phyloP scores from a whole-genome alignment of 2,113 vertebrate species.

The Brachionichthys hirsutus region DNA sequence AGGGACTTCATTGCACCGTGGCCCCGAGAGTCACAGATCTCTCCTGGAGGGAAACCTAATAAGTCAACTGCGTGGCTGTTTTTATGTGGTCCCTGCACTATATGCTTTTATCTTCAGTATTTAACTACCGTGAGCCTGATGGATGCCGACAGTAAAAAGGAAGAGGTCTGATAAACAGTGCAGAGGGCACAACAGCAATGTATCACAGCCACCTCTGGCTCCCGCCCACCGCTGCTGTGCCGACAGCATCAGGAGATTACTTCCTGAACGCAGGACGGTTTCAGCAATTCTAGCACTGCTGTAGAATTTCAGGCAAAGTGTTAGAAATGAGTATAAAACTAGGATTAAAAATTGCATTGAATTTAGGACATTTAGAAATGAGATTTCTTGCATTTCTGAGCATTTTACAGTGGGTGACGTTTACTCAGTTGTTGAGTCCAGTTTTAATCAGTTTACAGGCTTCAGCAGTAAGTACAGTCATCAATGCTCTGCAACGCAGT shows the following conservation, averaged over 20 bases:
- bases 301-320: neutral
- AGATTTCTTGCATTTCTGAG: too few species aligned
- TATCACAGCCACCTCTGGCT: conserved; percentile 35
- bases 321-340: neutral
- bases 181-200: conserved; percentile 36
- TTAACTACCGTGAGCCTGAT: conserved; percentile 55
- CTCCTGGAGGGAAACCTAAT: conserved; percentile 45
- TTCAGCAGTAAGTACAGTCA: too few species aligned
- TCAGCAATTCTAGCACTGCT: neutral
- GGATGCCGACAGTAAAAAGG: conserved; percentile 51
- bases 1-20: conserved; percentile 20
- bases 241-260: conserved; percentile 22
- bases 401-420: too few species aligned
- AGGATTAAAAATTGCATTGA: neutral
- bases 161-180: conserved; percentile 57
- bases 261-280: conserved; percentile 9
- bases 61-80: conserved; percentile 52
- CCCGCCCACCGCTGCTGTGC: conserved; percentile 25
- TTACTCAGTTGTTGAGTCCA: too few species aligned
- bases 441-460: too few species aligned
- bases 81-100: conserved; percentile 47
- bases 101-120: conserved; percentile 60
- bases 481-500: too few species aligned
- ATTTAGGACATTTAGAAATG: too few species aligned
- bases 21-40: conserved; percentile 55